phyloP scores from a whole-genome alignment of 2,888 invertebrate genomes.

The Tenthredo mesomela region DNA sequence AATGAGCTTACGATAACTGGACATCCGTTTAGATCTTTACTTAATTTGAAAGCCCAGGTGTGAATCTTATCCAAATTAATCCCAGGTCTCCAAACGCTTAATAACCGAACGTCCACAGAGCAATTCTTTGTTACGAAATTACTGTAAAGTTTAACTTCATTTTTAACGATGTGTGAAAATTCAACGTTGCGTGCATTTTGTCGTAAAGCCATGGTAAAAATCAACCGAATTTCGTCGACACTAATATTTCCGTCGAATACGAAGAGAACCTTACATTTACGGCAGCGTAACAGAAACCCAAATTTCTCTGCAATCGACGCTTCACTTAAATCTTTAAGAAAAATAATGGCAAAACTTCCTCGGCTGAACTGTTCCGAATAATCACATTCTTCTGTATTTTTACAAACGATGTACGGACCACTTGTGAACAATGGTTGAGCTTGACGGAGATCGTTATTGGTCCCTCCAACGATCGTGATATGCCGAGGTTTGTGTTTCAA shows the following conservation, averaged over 20 bases:
- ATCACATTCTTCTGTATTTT: background rate
- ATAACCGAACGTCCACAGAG: background rate
- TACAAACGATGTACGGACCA: slow-evolving; percentile 14
- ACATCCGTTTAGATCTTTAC: slow-evolving; percentile 8
- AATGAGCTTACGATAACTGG: slow-evolving; percentile 13
- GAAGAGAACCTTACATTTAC: slow-evolving; percentile 7
- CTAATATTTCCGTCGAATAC: background rate
- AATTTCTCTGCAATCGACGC: background rate
- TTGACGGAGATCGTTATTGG: background rate
- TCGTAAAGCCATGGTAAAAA: background rate
- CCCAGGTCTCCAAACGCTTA: slow-evolving; percentile 22
- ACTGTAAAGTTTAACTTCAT: background rate
- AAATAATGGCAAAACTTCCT: slow-evolving; percentile 21
- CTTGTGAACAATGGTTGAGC: background rate
- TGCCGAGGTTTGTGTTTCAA: background rate
- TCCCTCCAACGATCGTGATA: background rate
- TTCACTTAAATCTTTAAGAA: background rate
- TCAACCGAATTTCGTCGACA: background rate
- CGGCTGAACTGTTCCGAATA: background rate
- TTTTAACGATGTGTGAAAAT: background rate
- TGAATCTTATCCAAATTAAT: background rate
- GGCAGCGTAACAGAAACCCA: background rate
- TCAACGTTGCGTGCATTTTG: background rate
- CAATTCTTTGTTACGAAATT: background rate
- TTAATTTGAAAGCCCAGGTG: slow-evolving; percentile 16